Evolutionary conservation across 2,113 vertebrate genomes (phyloP), one percentile per base, ranked within the genome.

Genomic region (Nothoprocta perdicaria): DNA sequence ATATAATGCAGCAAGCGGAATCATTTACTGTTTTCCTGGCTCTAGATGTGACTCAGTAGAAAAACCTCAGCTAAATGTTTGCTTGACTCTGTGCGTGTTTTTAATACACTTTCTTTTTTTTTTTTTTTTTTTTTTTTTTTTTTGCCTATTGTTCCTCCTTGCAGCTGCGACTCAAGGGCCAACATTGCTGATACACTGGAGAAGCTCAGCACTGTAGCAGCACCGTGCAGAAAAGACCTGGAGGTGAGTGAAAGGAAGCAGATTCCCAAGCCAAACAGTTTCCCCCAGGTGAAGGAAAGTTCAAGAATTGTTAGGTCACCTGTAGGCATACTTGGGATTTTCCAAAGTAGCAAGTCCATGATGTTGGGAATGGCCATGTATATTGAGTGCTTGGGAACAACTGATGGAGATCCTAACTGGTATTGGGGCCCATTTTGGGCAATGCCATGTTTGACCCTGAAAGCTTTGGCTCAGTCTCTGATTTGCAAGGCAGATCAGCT

Each of bases 351-450:
- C 15, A 72, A 23, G 35, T 57, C 33, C 29, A 6, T 40, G 53
- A 21, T 58, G 6, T 11, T 71, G n/a, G 21, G 33, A 89, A 41
- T 8, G 78, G 21, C 66, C 8, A 31, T 4, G 53, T 45, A 53
- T 71, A 35, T 6, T 31, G 15, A 48, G 29, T n/a, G 11, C 12
- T 61, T 14, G 33, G 8, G 31, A 45, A 24, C 29, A 83, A 7
- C 16, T 48, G 53, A 3, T 35, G 52, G 23, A 45, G 29, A 45
- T 46, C 46, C 29, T 38, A 46, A 33, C 31, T 33, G 31, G 14
- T 41, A 7, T 1, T 40, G 4, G 8, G 35, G 8, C 26, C 7
- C 21, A 1, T 0, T 0, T 8, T 48, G 21, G 29, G n/a, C 24
- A 45, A 3, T 66, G 29, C n/a, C 4, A 1, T 15, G 13, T 27